Evolutionary conservation across 2,113 vertebrate genomes (phyloP), one percentile per base, ranked within the genome.

Genomic region (Nothoprocta pentlandii): DNA sequence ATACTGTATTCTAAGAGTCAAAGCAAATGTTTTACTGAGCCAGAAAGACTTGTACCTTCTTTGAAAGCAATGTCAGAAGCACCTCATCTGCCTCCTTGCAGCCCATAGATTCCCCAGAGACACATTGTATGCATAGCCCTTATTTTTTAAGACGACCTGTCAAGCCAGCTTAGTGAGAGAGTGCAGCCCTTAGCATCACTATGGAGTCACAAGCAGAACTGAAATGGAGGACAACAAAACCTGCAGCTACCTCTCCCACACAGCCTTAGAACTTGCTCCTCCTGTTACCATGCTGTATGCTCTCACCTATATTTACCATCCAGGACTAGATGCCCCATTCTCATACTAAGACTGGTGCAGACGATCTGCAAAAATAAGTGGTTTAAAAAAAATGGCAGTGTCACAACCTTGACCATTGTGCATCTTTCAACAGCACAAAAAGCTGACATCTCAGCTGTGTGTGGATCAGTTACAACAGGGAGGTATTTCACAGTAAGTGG

Each of bases 21-120:
- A 93, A 96, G 73, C 73, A 94, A 93, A 82, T 9, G 62, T 92
- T 96, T 89, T 80, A 81, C 81, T 91, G 75, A 85, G 47, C 62
- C 79, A 63, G 80, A 94, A 92, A 92, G 83, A 75, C 83, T 71
- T 91, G 42, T 62, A 51, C 53, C 32, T 79, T 93, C 94, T 84
- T 80, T 88, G 80, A 88, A 94, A 90, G 67, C 47, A 42, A 34
- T 62, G 80, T 86, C 77, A 94, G 91, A 95, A 89, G 36, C 69
- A 93, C 80, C 77, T 94, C 90, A 30, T 84, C n/a, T 80, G 46
- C 49, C 77, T 80, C 59, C 36, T 94, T 64, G 41, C 26, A 75
- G 68, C 16, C 80, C 34, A 14, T 3, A 19, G 62, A 56, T 81
- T 94, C 58, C 42, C 56, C 63, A 74, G 44, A 54, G 41, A 70